Evolutionary conservation across 2,888 invertebrate species (phyloP), one percentile per base, ranked within the genome.

Genomic region (Cancer borealis): DNA sequence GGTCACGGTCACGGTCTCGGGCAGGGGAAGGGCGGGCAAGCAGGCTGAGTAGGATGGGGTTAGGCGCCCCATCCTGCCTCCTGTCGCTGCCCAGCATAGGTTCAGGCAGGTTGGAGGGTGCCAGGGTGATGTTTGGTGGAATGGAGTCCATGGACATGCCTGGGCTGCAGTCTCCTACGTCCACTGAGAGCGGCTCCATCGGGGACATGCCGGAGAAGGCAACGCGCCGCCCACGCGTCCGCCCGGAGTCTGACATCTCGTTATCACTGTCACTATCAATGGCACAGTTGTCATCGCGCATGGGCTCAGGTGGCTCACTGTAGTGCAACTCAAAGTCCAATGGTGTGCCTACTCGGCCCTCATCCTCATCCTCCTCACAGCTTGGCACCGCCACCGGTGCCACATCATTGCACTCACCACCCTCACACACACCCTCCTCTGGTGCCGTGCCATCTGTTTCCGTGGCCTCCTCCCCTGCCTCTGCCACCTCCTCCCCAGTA

Each of bases 251-350:
- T 21, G 94, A 89, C 12, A 93, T 84, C 21, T 95, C 95, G 60
- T 93, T 92, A 91, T 95, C 95, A 91, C 95, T 95, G 94, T 95
- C 95, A 90, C 95, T 95, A 87, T 95, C 95, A 49, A 95, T 95
- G 88, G 95, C 95, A 91, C 92, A 92, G 84, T 95, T 95, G 26
- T 95, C 95, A 84, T 95, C 93, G 14, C 94, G 93, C 89, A 95
- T 84, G 8, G 95, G 93, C 21, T 95, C 95, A 6, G 95, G 91
- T 46, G 95, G 95, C 30, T 95, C 95, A 88, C 66, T 92, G 91
- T 95, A 95, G 54, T 95, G 93, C 45, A 95, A 73, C 45, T 95
- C 94, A 87, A 95, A 92, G 87, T 94, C 93, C 26, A 47, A 89
- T 66, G 94, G 92, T 39, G 95, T 92, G n/a, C 93, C 95, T 12